Conservation (phyloP, 2,888 invertebrate genomes). For the Entomobrya proxima region DNA sequence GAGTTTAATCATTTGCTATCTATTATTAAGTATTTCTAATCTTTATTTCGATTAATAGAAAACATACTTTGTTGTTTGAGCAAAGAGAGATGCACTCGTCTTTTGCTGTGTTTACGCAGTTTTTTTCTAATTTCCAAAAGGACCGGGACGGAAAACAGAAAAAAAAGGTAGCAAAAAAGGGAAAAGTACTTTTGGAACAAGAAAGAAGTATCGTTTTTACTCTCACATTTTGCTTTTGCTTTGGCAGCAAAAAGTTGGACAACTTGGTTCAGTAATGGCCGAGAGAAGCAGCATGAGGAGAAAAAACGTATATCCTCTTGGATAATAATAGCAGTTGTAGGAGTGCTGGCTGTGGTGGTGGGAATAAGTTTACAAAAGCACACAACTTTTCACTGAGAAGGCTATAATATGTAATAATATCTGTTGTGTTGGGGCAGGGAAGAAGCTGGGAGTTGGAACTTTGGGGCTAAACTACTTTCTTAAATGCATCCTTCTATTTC, state of each 20-base stretch:
- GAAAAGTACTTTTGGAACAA: too few relatives aligned
- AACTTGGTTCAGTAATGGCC: neutral
- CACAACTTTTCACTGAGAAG: conserved; percentile 10
- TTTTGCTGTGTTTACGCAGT: conserved; percentile 7
- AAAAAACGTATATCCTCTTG: neutral
- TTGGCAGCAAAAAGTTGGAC: conserved; percentile 1
- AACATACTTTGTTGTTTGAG: neutral
- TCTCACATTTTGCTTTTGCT: conserved; percentile 8
- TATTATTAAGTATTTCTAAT: neutral
- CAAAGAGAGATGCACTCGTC: neutral
- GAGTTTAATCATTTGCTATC: neutral
- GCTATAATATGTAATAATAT: conserved; percentile 29
- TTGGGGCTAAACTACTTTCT: neutral
- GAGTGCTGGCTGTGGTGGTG: neutral
- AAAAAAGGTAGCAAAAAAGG: too few relatives aligned
- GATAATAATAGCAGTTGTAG: neutral
- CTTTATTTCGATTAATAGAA: conserved; percentile 12
- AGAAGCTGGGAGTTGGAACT: neutral
- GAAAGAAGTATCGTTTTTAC: neutral
- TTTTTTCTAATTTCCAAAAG: too few relatives aligned
- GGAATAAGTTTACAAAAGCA: neutral
- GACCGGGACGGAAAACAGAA: too few relatives aligned
- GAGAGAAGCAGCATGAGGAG: neutral
- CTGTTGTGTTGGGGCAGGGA: neutral
- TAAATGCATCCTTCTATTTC: neutral